phyloP scores from a whole-genome alignment of 2,888 invertebrate genomes.

The Pristionchus arcanus region DNA sequence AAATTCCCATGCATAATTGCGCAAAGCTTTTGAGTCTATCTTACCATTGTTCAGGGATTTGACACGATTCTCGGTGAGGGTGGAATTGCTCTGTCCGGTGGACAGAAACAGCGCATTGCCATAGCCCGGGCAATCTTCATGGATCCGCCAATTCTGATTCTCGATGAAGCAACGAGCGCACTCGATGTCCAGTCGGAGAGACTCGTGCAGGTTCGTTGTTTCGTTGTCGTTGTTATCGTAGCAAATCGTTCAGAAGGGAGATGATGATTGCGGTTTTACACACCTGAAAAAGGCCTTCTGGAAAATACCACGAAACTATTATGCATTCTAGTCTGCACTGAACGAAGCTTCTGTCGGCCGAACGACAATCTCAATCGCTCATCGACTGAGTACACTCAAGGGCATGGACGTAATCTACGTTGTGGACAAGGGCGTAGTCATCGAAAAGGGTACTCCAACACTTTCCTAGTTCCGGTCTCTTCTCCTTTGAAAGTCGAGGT shows the following conservation, averaged over 20 bases:
- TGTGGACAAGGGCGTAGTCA: conserved; percentile 60
- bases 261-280: neutral
- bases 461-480: neutral
- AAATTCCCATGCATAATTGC: too few species aligned
- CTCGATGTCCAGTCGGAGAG: conserved; percentile 7
- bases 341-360: conserved; percentile 64
- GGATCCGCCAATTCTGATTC: conserved; percentile 49
- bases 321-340: conserved; percentile 61
- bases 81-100: conserved; percentile 29
- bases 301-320: neutral
- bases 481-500: too few species aligned
- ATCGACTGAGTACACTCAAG: conserved; percentile 69
- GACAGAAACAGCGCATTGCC: conserved; percentile 48
- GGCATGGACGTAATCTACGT: conserved; percentile 63
- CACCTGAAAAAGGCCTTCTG: too few species aligned
- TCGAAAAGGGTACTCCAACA: conserved; percentile 57
- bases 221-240: too few species aligned
- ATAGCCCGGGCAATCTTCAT: conserved; percentile 41
- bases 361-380: conserved; percentile 70
- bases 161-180: conserved; percentile 49
- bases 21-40: too few species aligned
- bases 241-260: too few species aligned
- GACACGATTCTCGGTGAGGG: conserved; percentile 15
- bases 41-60: neutral
- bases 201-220: neutral